Evolutionary conservation across 2,113 vertebrate genomes (phyloP), one percentile per base, ranked within the genome.

Genomic region (Forbesichthys papilliferus): DNA sequence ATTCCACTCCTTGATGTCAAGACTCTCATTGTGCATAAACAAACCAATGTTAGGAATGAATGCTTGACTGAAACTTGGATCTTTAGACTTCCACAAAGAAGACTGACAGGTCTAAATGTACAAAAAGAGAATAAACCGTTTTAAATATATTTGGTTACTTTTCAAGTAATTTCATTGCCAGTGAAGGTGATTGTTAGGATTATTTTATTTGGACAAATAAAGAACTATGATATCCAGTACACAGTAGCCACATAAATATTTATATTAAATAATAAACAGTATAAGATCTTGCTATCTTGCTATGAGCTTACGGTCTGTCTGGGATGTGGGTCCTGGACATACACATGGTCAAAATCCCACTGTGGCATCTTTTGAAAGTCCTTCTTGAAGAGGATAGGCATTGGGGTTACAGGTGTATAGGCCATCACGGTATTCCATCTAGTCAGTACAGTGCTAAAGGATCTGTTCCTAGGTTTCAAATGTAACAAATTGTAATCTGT

Each of bases 1-100:
- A 9, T 91, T 80, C 96, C 95, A 96, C 72, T 96, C 94, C 0
- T 82, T 90, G 69, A 85, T 73, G 68, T 0, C 93, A 80, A 96
- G 90, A 55, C 67, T 85, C 0, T 73, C 79, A 33, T 83, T 91
- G 80, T 96, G 92, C 70, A 95, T 86, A 86, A 93, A 96, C 75
- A 97, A 74, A 0, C 79, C 87, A 60, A 97, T 90, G 76, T 95
- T 91, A 59, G 92, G 90, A 71, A 96, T 90, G 33, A 94, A 95
- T 67, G 67, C 82, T 34, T 84, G 65, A 78, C 7, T 73, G 42
- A 96, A 91, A 88, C 83, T 90, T 4, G 56, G 60, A 3, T 95
- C 93, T 42, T 86, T 68, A 51, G 90, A 80, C 69, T 91, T 93
- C 66, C 74, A 89, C 69, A 92, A 53, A 64, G 89, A 87, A 51